Base-by-base conservation (phyloP, 37 sponge, comb jelly and placozoan genomes). In the Mnemiopsis leidyi region DNA sequence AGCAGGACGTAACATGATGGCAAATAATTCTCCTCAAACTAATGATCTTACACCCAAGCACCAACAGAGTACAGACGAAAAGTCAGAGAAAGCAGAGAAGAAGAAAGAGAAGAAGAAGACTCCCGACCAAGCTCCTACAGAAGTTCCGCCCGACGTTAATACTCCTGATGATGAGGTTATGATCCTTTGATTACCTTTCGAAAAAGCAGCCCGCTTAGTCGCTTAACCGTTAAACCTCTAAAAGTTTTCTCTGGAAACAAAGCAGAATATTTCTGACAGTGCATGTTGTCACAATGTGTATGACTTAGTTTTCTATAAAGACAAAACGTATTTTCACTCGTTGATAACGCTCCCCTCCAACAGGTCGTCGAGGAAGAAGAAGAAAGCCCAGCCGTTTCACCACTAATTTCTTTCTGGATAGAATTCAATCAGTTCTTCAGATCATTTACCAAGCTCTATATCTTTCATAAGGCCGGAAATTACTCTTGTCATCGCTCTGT, bases 41-140 rank as follows among this genome's bases (percentile, higher is more conserved):
- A 5, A 48, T 13, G 13, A 48, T 48, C 61, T 48, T 48, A 48
- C 13, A 48, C 61, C 61, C 5, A 48, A 48, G 61, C 61, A 48
- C 61, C 61, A 5, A 32, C 32, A 77, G 79, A 77, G 79, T 20
- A 77, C 90, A 85, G 90, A 85, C 30, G 90, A 85, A 7, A 85
- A 85, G 61, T 85, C 90, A n/a, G 90, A 85, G 90, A 85, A 85
- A 33, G 61, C 90, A 40, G 90, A 85, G 16, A 85, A 85, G 61
- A 85, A 85, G 90, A 85, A 85, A 21, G 90, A 85, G 24, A 85
- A 85, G 90, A 85, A 85, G 26, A 85, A 85, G 90, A 85, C 90
- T 0, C 90, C 90, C 5, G 90, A 85, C 20, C 33, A 33, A 13
- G 5, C 61, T 7, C 90, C 24, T 21, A 39, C 7, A n/a, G 90